A percentile compares a stretch with the other conserved stretches of the same genome.
Evolutionary conservation across 2,113 vertebrate species (phyloP).

Genomic region (Caloenas nicobarica): DNA sequence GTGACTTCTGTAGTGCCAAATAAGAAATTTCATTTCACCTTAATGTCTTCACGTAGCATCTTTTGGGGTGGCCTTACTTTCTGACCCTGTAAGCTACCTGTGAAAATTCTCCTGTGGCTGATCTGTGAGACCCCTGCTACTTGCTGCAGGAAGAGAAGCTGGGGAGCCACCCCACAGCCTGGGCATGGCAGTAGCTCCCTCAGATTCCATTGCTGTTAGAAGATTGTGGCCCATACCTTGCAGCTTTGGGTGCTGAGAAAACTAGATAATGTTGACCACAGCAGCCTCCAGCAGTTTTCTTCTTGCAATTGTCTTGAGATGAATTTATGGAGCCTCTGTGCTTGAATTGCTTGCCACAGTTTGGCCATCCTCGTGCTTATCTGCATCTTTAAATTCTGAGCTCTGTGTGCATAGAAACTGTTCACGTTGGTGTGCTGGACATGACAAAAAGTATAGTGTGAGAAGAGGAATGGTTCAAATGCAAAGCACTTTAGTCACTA

Average conservation of each 20-base stretch:
- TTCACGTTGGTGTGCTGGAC: background rate
- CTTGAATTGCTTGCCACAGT: background rate
- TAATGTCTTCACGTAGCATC: background rate
- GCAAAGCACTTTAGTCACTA: background rate
- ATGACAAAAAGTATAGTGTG: background rate
- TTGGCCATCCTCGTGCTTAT: background rate
- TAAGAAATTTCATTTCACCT: background rate
- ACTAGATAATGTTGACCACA: background rate
- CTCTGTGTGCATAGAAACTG: background rate
- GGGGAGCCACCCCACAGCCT: background rate
- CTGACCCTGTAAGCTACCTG: background rate
- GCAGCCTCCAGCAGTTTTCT: background rate
- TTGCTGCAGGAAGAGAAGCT: background rate
- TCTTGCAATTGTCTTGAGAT: background rate
- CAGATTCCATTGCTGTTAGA: background rate
- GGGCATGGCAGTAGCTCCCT: background rate
- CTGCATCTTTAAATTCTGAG: background rate
- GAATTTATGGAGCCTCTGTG: background rate
- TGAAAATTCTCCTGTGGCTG: background rate
- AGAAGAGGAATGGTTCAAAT: background rate
- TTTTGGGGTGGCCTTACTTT: background rate
- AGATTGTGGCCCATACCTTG: background rate
- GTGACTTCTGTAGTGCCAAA: background rate
- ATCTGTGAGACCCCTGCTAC: fast-evolving
- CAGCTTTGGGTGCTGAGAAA: background rate